Evolutionary conservation across 2,888 invertebrate species (phyloP), one percentile per base, ranked within the genome.

Genomic region (Acanthosepion lycidas): DNA sequence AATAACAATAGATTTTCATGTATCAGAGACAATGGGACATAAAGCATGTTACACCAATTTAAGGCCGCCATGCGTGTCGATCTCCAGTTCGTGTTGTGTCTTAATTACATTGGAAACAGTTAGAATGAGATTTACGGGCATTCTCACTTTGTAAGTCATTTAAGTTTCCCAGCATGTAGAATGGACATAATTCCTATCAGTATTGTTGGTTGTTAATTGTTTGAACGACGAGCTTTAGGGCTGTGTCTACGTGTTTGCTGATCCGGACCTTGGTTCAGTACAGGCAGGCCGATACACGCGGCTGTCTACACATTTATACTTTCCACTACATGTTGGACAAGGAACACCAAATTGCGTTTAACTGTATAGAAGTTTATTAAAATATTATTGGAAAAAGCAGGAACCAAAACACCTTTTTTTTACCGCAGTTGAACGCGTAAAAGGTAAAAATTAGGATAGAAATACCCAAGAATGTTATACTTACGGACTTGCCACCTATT

Each of bases 21-120:
- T 78, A 33, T 33, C 78, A 78, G 15, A 78, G 78, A 78, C 78
- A 78, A 78, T 78, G n/a, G 33, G n/a, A 78, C 78, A 78, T 78
- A 78, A 78, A 78, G 78, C 78, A 78, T 78, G 78, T 78, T 78
- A 78, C 78, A 78, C 78, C 78, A 78, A 78, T 78, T 78, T 78
- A 78, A 78, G 78, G n/a, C 78, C n/a, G n/a, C n/a, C n/a, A 78
- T 78, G 78, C 78, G 78, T 78, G 78, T 78, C 78, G 78, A 78
- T 78, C 33, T n/a, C 1, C n/a, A 15, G 78, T 78, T 33, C 78
- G 78, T 78, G 78, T 78, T n/a, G 78, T 78, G 78, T 78, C 78
- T 78, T 78, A 78, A 78, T 78, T 78, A 78, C 18, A 33, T 33
- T n/a, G n/a, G 78, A 78, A 78, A n/a, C 15, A 33, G 78, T 33